phyloP scores from a whole-genome alignment of 2,888 invertebrate species.

The Eilema griseolum region DNA sequence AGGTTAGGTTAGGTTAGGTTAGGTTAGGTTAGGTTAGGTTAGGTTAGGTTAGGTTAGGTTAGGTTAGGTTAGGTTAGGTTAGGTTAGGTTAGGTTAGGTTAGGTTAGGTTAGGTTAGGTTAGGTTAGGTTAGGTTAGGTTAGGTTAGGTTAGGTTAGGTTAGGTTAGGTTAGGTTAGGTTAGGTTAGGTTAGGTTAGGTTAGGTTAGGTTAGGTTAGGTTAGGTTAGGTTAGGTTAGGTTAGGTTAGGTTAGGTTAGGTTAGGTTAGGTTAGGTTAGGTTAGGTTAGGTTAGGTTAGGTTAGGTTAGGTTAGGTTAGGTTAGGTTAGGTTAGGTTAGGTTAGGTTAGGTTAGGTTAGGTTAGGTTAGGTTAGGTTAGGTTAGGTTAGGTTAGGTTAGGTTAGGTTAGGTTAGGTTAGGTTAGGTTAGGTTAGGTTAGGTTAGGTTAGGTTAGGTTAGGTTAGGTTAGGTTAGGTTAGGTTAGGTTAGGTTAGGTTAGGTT shows the following conservation, averaged over 20 bases:
- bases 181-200: constrained; percentile 22
- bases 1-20: constrained; percentile 24
- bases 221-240: constrained; percentile 43
- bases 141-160: constrained; percentile 20
- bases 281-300: constrained; percentile 39
- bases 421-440: constrained; percentile 16
- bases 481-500: constrained; percentile 50
- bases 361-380: constrained; percentile 46
- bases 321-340: constrained; percentile 38
- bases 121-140: constrained; percentile 30
- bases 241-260: constrained; percentile 43
- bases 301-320: constrained; percentile 44
- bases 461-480: constrained; percentile 52
- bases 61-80: constrained; percentile 30
- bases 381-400: constrained; percentile 38
- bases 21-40: constrained; percentile 29
- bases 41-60: constrained; percentile 30
- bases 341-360: constrained; percentile 35
- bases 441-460: constrained; percentile 34
- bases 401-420: constrained; percentile 16
- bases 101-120: constrained; percentile 29
- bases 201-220: constrained; percentile 22
- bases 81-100: constrained; percentile 30
- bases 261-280: constrained; percentile 44
- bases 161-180: constrained; percentile 17